Percentiles rank a stretch among this genome's conserved stretches.
These are phyloP conservation scores for Stenichneumon culpator DNA, from an alignment of 2,888 invertebrate species.

Conservation along the genomic window DNA sequence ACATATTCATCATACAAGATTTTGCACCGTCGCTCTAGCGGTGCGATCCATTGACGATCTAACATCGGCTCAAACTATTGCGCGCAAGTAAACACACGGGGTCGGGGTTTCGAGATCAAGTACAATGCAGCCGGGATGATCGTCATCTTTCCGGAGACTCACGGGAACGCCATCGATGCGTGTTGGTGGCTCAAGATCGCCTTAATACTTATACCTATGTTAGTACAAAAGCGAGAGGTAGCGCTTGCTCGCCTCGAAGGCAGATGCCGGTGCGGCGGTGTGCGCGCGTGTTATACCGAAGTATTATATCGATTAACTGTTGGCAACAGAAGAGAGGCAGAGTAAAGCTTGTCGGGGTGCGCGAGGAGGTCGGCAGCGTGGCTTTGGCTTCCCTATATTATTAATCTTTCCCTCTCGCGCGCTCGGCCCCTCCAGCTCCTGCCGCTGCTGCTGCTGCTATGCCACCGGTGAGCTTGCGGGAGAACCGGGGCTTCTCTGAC, in stretches of 20 bases:
- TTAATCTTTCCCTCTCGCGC: slow-evolving; percentile 82
- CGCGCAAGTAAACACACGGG: too few relatives aligned
- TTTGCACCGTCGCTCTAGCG: background rate
- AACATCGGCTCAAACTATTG: too few relatives aligned
- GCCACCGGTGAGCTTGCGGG: slow-evolving; percentile 41
- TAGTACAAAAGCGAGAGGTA: slow-evolving; percentile 32
- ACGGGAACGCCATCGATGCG: slow-evolving; percentile 3
- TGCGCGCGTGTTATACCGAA: slow-evolving; percentile 80
- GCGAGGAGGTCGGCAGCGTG: slow-evolving; percentile 77
- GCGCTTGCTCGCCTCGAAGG: slow-evolving; percentile 48
- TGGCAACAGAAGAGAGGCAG: slow-evolving; percentile 84
- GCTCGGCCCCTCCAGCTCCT: slow-evolving; percentile 47
- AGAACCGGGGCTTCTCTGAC: slow-evolving; percentile 27
- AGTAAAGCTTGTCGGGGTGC: slow-evolving; percentile 78
- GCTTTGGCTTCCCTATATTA: slow-evolving; percentile 84
- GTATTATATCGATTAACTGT: slow-evolving; percentile 85
- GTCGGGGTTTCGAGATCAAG: too few relatives aligned
- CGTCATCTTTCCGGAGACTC: background rate
- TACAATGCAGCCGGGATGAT: background rate
- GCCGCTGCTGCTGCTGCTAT: slow-evolving; percentile 25
- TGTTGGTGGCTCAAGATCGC: slow-evolving; percentile 34
- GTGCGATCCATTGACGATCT: background rate
- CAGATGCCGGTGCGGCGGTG: slow-evolving; percentile 42
- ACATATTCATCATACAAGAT: background rate
- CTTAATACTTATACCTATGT: slow-evolving; percentile 1